These are phyloP conservation scores for Trichacis sp. DNA, from an alignment of 2,888 invertebrate genomes.

Conservation along the genomic window DNA sequence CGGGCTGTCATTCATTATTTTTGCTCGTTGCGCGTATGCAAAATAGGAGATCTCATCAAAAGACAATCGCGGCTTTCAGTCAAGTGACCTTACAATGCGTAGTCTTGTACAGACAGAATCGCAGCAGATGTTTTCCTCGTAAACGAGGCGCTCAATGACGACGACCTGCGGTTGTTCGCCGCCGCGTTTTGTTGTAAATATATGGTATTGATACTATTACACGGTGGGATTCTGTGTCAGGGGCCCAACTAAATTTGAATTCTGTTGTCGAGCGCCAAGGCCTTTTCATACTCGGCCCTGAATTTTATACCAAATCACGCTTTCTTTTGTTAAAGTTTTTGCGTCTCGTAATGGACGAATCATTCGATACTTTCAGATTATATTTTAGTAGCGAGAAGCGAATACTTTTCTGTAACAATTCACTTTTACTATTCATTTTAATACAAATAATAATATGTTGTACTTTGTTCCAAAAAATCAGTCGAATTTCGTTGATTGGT, in stretches of 20 bases:
- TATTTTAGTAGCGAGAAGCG: too few relatives aligned
- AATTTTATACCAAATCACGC: too few relatives aligned
- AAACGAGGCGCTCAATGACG: conserved; percentile 10
- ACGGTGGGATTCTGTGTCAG: not conserved
- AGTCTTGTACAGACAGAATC: conserved; percentile 3
- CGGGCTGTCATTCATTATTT: conserved; percentile 9
- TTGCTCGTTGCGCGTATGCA: conserved; percentile 7
- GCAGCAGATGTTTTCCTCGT: conserved; percentile 16
- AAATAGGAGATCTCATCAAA: conserved; percentile 16
- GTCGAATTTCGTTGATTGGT: too few relatives aligned
- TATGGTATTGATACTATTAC: conserved; percentile 1
- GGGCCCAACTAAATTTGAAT: not conserved
- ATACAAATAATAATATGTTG: too few relatives aligned
- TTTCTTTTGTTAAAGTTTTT: too few relatives aligned
- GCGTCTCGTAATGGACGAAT: too few relatives aligned
- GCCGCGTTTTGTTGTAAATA: not conserved
- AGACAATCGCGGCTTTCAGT: conserved; percentile 14
- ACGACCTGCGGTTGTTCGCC: not conserved
- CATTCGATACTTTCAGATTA: too few relatives aligned
- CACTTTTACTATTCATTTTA: too few relatives aligned
- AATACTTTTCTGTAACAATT: too few relatives aligned
- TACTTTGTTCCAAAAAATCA: too few relatives aligned
- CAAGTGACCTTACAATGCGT: conserved; percentile 9
- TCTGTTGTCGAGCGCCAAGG: not conserved
- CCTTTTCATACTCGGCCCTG: too few relatives aligned